A percentile compares a stretch with the other conserved stretches of the same genome.
These are phyloP conservation scores for Pogona vitticeps DNA, from an alignment of 2,113 vertebrate species.

Conservation along the genomic window DNA sequence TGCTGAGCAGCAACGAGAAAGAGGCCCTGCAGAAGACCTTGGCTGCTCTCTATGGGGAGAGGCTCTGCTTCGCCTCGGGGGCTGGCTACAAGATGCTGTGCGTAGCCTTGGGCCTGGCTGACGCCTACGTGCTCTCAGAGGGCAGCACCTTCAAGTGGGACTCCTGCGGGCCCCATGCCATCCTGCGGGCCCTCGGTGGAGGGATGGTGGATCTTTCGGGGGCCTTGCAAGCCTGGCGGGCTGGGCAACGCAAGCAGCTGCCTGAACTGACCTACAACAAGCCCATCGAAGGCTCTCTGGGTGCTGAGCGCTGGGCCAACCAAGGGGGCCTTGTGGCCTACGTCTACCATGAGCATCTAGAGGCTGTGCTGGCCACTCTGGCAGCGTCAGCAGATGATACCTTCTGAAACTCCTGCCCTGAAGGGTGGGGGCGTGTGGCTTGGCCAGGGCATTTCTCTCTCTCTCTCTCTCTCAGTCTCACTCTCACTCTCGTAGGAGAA, in stretches of 20 bases:
- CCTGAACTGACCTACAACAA: conserved; percentile 77
- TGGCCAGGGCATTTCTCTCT: neutral
- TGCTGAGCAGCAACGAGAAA: conserved; percentile 81
- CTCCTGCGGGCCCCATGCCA: conserved; percentile 78
- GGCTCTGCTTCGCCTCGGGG: conserved; percentile 75
- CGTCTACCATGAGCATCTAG: conserved; percentile 66
- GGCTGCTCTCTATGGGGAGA: conserved; percentile 58
- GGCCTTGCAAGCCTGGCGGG: conserved; percentile 47
- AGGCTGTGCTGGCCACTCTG: conserved; percentile 61
- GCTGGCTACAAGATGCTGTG: conserved; percentile 84
- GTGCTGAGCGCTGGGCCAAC: conserved; percentile 79
- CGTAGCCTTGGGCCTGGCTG: conserved; percentile 76
- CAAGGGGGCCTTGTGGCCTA: conserved; percentile 78
- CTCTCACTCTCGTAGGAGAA: too few species aligned
- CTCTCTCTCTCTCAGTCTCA: too few species aligned
- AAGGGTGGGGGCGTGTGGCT: too few species aligned
- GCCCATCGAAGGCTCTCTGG: conserved; percentile 48
- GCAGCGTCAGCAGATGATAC: conserved; percentile 20
- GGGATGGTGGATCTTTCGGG: conserved; percentile 69
- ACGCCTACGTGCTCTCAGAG: conserved; percentile 79
- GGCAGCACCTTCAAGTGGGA: conserved; percentile 84
- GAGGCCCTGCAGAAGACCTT: conserved; percentile 67
- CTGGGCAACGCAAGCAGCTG: rapidly evolving
- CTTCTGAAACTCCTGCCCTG: neutral
- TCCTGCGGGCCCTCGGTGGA: conserved; percentile 80